Base-by-base conservation (phyloP, 2,888 invertebrate genomes). In the Aquatica leii region DNA sequence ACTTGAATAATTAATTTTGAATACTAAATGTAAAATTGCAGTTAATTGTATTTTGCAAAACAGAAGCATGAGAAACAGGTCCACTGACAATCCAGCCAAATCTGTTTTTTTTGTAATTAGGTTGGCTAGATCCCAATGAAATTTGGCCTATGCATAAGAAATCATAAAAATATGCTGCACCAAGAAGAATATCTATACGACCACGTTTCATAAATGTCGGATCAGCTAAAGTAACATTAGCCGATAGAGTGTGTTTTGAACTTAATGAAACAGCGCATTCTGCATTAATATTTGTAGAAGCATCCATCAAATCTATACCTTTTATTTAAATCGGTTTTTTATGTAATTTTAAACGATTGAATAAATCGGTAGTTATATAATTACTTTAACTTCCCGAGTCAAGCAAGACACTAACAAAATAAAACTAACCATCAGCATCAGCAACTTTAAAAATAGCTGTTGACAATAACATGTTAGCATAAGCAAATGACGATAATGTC, bases 401-500 rank as follows among this genome's bases (percentile, higher is more conserved):
- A n/a, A n/a, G n/a, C n/a, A n/a, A n/a, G n/a, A n/a, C 52, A 2
- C 60, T 20, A 6, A n/a, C n/a, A n/a, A n/a, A n/a, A n/a, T n/a
- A n/a, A n/a, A n/a, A n/a, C n/a, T n/a, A n/a, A n/a, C n/a, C n/a
- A n/a, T n/a, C n/a, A n/a, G n/a, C n/a, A n/a, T n/a, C n/a, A n/a
- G n/a, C n/a, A n/a, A n/a, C n/a, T n/a, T n/a, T n/a, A n/a, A n/a
- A n/a, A n/a, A n/a, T n/a, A n/a, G n/a, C n/a, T n/a, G n/a, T 49
- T 15, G 12, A 46, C 37, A 0, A 63, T 56, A 24, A 69, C 60
- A 46, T 64, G 67, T 61, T 60, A 60, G 1, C 37, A 58, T 14
- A 67, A 67, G 11, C 41, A 55, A 41, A 67, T 66, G 1, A 69
- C 20, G 4, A 68, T 35, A 8, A 50, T 59, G 8, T 65, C 48